Evolutionary conservation across 2,888 invertebrate genomes (phyloP).

Genomic region (Drosophila parthenogenetica): DNA sequence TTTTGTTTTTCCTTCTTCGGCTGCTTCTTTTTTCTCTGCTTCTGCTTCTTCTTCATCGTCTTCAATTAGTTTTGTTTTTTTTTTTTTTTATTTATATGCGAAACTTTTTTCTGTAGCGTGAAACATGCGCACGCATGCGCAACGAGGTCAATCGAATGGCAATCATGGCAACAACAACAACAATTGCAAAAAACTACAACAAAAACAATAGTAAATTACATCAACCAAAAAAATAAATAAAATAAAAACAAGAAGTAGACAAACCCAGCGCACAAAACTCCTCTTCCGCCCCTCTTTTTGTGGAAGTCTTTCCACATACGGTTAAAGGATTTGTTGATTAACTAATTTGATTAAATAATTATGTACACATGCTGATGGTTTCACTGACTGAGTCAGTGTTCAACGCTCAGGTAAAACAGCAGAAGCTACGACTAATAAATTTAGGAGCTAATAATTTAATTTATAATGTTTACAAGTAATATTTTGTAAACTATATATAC

Average conservation of each 20-base stretch:
- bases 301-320: background rate
- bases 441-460: too few species aligned
- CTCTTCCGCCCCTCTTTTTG: slow-evolving; percentile 7
- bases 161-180: slow-evolving; percentile 58
- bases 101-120: slow-evolving; percentile 70
- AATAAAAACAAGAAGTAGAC: slow-evolving; percentile 3
- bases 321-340: background rate
- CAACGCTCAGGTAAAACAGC: too few species aligned
- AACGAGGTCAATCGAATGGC: slow-evolving; percentile 81
- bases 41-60: slow-evolving; percentile 16
- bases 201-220: slow-evolving; percentile 55
- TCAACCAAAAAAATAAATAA: slow-evolving; percentile 27
- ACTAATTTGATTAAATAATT: background rate
- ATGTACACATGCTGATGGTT: background rate
- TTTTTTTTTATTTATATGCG: slow-evolving; percentile 55
- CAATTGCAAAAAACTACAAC: slow-evolving; percentile 15
- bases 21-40: too few species aligned
- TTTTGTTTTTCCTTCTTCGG: background rate
- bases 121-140: slow-evolving; percentile 81
- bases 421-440: too few species aligned
- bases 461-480: too few species aligned
- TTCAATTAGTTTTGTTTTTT: slow-evolving; percentile 21
- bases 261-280: background rate
- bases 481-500: too few species aligned
- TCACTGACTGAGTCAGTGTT: background rate